These are phyloP conservation scores for Cantharis lateralis DNA, from an alignment of 2,888 invertebrate species.

Conservation along the genomic window DNA sequence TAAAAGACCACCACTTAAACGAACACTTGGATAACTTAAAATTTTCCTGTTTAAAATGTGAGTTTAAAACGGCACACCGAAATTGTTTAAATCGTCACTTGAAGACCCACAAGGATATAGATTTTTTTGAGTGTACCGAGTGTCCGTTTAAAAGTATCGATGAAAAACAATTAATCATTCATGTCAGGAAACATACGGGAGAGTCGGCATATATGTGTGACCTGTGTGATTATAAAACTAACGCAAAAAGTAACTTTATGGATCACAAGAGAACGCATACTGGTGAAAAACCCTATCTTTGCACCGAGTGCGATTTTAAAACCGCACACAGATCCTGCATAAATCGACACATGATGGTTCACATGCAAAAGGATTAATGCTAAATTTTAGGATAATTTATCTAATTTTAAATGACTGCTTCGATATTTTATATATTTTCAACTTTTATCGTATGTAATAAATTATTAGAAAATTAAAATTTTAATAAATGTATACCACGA, in stretches of 20 bases:
- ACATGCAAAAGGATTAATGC: neutral
- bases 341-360: constrained; percentile 9
- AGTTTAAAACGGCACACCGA: neutral
- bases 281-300: constrained; percentile 8
- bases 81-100: neutral
- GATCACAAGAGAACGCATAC: constrained; percentile 6
- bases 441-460: neutral
- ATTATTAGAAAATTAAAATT: neutral
- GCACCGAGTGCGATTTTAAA: constrained; percentile 8
- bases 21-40: neutral
- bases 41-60: constrained; percentile 8
- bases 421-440: neutral
- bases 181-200: neutral
- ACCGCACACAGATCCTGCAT: neutral
- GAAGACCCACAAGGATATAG: neutral
- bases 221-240: constrained; percentile 8
- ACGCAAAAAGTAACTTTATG: constrained; percentile 3
- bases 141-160: neutral
- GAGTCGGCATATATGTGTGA: neutral
- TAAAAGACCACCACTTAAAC: constrained; percentile 8
- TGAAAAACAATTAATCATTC: neutral
- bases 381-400: neutral
- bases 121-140: neutral
- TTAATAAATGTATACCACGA: no score
- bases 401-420: neutral